Base-by-base conservation (phyloP, 2,888 invertebrate genomes). In the Nematopogon swammerdamellus region DNA sequence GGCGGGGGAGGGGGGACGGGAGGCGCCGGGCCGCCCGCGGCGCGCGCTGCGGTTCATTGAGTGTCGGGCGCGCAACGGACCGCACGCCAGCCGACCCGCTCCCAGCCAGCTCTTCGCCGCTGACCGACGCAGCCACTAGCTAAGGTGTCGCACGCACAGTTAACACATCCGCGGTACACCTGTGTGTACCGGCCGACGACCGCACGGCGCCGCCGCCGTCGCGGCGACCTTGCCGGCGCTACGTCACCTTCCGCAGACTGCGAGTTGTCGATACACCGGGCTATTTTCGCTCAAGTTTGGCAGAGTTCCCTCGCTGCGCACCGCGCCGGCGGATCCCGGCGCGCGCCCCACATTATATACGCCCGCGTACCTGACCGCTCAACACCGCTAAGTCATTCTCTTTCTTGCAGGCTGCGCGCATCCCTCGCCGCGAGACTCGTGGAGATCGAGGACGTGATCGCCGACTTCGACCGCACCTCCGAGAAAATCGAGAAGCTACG, bases 391-490 rank as follows among this genome's bases (percentile, higher is more conserved):
- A 16, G 19, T 8, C 17, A 18, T 14, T 19, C 17, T 52, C 53
- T 64, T 59, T 71, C 59, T 70, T 69, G 52, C 81, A 94, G 93
- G 85, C 89, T 93, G 83, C 85, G 88, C 81, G 85, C 86, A 69
- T 85, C 85, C 64, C 81, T 93, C 64, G 85, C 85, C 74, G 87
- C 87, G 67, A 90, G 89, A 79, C 84, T 86, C 67, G 81, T 83
- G 61, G 89, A 89, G 72, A 84, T 88, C 63, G 84, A 82, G 70
- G 84, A 85, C 64, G 89, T 92, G 68, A 83, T 92, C 64, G 82
- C 86, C 63, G 85, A 87, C 72, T 88, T 95, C 68, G 86, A 89
- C 64, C 81, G 83, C 63, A 82, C 87, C 65, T 86, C 91, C 68
- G 82, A 81, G 63, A 84, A 83, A 62, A 86, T 91, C 63, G 84